These are phyloP conservation scores for Shinisaurus crocodilurus DNA, from an alignment of 2,113 vertebrate species.

Conservation along the genomic window DNA sequence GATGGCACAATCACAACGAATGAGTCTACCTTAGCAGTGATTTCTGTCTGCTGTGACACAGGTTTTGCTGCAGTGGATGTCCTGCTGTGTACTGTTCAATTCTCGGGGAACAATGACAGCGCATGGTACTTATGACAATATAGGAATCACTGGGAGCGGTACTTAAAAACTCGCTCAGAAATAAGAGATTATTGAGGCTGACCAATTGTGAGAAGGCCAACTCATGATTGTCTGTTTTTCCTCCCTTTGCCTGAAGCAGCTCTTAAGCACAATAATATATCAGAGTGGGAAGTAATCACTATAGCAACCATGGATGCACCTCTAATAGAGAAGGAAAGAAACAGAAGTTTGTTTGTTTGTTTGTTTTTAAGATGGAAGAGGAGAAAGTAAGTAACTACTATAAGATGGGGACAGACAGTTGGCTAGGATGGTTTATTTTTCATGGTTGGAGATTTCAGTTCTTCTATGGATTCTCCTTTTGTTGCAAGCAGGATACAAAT, in stretches of 20 bases:
- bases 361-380: constrained; percentile 38
- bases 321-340: constrained; percentile 65
- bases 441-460: not conserved
- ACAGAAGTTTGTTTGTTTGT: constrained; percentile 39
- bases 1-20: not conserved
- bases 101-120: constrained; percentile 41
- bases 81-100: constrained; percentile 56
- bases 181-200: constrained; percentile 52
- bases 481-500: not conserved
- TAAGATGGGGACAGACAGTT: not conserved
- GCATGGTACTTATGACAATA: constrained; percentile 53
- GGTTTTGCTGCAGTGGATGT: constrained; percentile 13
- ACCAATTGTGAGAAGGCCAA: constrained; percentile 62
- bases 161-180: constrained; percentile 65
- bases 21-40: constrained; percentile 58
- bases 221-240: constrained; percentile 8
- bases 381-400: constrained; percentile 14
- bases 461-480: not conserved
- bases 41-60: constrained; percentile 58
- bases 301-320: constrained; percentile 80
- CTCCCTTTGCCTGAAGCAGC: constrained; percentile 47
- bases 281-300: constrained; percentile 73
- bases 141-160: constrained; percentile 40
- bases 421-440: not conserved
- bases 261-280: constrained; percentile 74